These are phyloP conservation scores for Cynopterus brachyotis DNA, from an alignment of 2,113 vertebrate species.

Conservation along the genomic window DNA sequence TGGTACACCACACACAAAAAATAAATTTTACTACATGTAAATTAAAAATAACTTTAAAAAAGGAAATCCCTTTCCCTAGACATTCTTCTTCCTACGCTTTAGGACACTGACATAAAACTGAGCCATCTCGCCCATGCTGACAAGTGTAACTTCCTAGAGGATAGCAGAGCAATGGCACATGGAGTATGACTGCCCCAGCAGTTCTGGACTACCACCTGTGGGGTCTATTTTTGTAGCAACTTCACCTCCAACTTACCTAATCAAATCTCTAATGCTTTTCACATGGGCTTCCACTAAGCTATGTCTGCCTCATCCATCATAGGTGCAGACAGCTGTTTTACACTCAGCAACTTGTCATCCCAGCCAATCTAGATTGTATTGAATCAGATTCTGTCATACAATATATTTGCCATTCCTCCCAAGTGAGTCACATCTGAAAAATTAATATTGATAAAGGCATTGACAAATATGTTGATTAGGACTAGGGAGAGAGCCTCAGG, in stretches of 20 bases:
- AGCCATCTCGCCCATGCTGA: not conserved
- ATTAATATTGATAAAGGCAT: not conserved
- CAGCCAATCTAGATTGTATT: not conserved
- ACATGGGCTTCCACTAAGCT: not conserved
- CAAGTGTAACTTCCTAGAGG: not conserved
- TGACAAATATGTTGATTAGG: not conserved
- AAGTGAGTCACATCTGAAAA: not conserved
- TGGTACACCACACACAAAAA: not conserved
- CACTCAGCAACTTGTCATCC: not conserved
- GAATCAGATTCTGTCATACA: not conserved
- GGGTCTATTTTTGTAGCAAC: not conserved
- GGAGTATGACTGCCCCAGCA: not conserved
- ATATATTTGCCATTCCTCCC: not conserved
- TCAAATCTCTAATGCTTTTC: not conserved
- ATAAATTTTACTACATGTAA: not conserved
- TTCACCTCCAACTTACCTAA: not conserved
- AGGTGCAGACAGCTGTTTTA: not conserved
- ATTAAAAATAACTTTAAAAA: conserved; percentile 22
- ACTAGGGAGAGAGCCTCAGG: not conserved
- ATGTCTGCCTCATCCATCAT: not conserved
- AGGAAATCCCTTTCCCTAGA: not conserved
- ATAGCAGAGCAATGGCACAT: not conserved
- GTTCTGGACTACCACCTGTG: not conserved
- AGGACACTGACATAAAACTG: not conserved
- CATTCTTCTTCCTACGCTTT: not conserved